Evolutionary conservation across 2,797 vertebrate genomes (phyloP).

Genomic region (Ptychadena robeensis): DNA sequence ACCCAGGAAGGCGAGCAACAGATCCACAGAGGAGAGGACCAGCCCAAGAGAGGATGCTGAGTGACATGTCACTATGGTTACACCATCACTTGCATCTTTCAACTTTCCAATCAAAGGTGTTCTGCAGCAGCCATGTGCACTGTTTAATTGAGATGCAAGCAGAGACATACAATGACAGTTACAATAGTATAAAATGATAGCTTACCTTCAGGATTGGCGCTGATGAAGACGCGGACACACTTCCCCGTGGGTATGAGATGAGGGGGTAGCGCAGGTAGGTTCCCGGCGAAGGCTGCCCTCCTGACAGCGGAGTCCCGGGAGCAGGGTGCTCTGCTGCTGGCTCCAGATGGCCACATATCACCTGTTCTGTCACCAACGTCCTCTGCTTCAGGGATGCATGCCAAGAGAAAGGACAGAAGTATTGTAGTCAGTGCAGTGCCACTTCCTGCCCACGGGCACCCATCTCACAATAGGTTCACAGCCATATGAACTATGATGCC

Average conservation of each 20-base stretch:
- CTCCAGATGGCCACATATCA: constrained; percentile 90
- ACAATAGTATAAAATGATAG: neutral
- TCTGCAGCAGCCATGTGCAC: constrained; percentile 25
- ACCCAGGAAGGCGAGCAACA: no score
- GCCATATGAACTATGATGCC: constrained; percentile 64
- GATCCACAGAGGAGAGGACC: no score
- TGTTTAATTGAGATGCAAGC: no score
- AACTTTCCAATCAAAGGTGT: neutral
- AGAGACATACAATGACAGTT: neutral
- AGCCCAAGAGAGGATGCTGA: no score
- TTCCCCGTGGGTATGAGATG: constrained; percentile 88
- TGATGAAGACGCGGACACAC: constrained; percentile 93
- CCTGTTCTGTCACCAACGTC: constrained; percentile 54
- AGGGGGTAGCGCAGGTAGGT: constrained; percentile 86
- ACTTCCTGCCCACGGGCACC: constrained; percentile 36
- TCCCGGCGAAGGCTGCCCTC: constrained; percentile 87
- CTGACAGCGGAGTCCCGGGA: constrained; percentile 91
- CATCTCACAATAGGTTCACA: constrained; percentile 39
- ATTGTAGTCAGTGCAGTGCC: neutral
- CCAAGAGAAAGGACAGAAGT: constrained; percentile 9
- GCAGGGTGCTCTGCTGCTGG: constrained; percentile 82
- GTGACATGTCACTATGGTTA: neutral
- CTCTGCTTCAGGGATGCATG: constrained; percentile 44
- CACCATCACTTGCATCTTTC: neutral
- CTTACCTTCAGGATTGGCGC: constrained; percentile 93